Base-by-base conservation (phyloP, 2,888 invertebrate genomes). In the Xanthorhoe spadicearia region DNA sequence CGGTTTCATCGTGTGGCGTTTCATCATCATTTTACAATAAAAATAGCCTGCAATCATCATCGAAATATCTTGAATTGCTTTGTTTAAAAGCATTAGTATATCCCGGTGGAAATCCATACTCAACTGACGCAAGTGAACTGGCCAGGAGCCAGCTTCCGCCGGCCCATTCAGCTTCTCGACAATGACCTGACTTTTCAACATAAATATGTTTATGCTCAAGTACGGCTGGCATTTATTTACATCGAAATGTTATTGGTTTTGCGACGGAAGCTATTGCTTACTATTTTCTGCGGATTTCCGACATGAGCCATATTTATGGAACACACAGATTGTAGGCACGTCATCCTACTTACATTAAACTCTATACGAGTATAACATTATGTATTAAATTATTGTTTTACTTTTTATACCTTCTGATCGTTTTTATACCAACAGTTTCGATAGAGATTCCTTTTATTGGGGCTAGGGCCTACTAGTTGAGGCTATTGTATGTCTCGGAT, bases 141-240 rank as follows among this genome's bases (percentile, higher is more conserved):
- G 92, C 84, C n/a, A 2, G 0, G 0, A 17, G 87, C 92, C 92
- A 91, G 86, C 77, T 87, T 88, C 90, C 90, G 89, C 76, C 81
- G 84, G 77, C 79, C 83, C 92, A 92, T 92, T 92, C 92, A 92
- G 86, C 74, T 85, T 72, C 67, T 88, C 90, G 89, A 83, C 91
- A 92, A 91, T 92, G 92, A 91, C 90, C 92, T 81, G 89, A 85
- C 87, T 87, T 80, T 76, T 72, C 72, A 66, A 83, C 80, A 80
- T 75, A 82, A 78, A 81, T 77, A 81, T 76, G 53, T 72, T 67
- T 66, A 52, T 70, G 52, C 49, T 60, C 58, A 49, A 23, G n/a
- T 59, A 32, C 53, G 32, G 48, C 46, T 48, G 61, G 51, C 51
- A 59, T 57, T 65, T 13, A 61, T 66, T 49, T 58, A 19, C 60